Evolutionary conservation across 1,140 invertebrate species (phyloP), one percentile per base, ranked within the genome.

Genomic region (Periplaneta americana): DNA sequence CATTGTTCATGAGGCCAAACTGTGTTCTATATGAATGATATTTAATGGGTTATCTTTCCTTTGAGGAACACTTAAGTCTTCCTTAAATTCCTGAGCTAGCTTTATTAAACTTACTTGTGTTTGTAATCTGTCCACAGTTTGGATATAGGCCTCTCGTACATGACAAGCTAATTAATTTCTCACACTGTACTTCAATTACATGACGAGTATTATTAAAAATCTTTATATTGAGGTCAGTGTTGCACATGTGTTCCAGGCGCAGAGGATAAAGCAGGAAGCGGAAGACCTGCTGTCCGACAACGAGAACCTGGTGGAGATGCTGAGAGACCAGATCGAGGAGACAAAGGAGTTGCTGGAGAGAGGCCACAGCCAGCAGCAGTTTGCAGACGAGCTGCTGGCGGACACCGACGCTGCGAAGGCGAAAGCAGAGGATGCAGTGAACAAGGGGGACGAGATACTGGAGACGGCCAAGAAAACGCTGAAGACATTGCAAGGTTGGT

Each of bases 381-480:
- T 88, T 28, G 90, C 92, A 2, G 93, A 93, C 84, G 91, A 93
- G 82, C 87, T 94, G 77, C 84, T 95, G 32, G 91, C 91, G 6
- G 93, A 95, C 83, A 91, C 93, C n/a, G 92, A 95, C 85, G 87
- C 88, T 15, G 93, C 96, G 0, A 91, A 94, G 39, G 92, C 90
- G 0, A 92, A 92, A 85, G 97, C 97, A 0, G 92, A 93, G 80
- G 91, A 95, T 80, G 97, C 97, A 33, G 94, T 98, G 0, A 90
- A 93, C 82, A 90, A 93, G 75, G 96, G 96, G 18, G 95, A 97
- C 84, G 93, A 94, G 83, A 98, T 96, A 0, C 89, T 98, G 0
- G 92, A 93, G 84, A 95, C 98, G 86, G 97, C 97, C 2, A 93
- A 96, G 84, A 92, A 95, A 77, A 98, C 97, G 9, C 92, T 96